phyloP scores from a whole-genome alignment of 2,888 invertebrate genomes.

The Punctoribates punctum region DNA sequence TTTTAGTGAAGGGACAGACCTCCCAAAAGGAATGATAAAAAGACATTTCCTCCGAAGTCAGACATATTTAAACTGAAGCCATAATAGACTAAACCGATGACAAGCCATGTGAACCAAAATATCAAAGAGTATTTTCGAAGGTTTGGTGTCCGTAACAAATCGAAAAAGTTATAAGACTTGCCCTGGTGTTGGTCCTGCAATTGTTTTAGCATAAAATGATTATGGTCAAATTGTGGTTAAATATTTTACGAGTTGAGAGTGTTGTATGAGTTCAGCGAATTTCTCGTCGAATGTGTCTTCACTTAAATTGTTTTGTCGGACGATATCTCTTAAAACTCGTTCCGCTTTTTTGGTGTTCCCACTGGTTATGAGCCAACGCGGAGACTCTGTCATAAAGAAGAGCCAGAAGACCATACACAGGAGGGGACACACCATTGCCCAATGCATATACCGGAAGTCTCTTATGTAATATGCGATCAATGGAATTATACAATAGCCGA shows the following conservation, averaged over 20 bases:
- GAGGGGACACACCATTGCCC: background rate
- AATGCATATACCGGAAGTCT: conserved; percentile 33
- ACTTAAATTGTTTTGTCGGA: conserved; percentile 10
- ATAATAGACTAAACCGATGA: conserved; percentile 81
- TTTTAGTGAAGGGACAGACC: background rate
- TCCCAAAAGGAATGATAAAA: conserved; percentile 7
- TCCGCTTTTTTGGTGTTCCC: conserved; percentile 17
- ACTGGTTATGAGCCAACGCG: conserved; percentile 40
- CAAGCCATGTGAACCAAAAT: conserved; percentile 58
- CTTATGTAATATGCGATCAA: conserved; percentile 21
- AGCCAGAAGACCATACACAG: conserved; percentile 28
- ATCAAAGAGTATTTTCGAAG: conserved; percentile 41
- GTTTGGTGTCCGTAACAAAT: conserved; percentile 14
- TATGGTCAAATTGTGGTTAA: background rate
- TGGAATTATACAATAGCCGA: conserved; percentile 39
- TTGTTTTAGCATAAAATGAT: background rate
- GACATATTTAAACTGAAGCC: conserved; percentile 76
- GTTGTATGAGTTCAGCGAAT: conserved; percentile 1
- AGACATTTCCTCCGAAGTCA: conserved; percentile 75
- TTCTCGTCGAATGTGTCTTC: conserved; percentile 22
- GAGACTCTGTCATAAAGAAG: conserved; percentile 36
- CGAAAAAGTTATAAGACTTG: background rate
- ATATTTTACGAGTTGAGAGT: background rate
- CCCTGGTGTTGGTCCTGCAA: background rate
- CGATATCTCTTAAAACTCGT: background rate